Base-by-base conservation (phyloP, 2,797 vertebrate species). In the Hozukius guyotensis region DNA sequence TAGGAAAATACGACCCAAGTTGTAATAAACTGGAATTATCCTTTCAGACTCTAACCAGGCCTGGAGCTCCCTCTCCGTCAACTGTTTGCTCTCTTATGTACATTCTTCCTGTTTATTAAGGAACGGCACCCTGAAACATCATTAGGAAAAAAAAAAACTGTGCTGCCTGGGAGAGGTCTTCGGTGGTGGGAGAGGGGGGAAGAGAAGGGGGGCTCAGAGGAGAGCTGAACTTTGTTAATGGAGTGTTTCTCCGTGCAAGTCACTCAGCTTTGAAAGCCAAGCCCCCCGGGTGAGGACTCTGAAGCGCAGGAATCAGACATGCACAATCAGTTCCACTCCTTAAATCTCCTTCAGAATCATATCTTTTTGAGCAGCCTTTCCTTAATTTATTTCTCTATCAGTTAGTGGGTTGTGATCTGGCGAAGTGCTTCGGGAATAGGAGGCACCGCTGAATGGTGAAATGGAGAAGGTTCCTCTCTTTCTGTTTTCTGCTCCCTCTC, bases 281-380 rank as follows among this genome's bases (percentile, higher is more conserved):
- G 93, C 94, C 95, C 94, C 92, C 94, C 92, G 94, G 95, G 94
- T 94, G 92, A 94, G 93, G 94, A 94, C 95, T 96, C 93, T 95
- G 95, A 95, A 96, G 95, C 94, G 88, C 94, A 94, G 91, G 91
- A 95, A 96, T 96, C 95, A 96, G 95, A 96, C 96, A 96, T 96
- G 95, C 95, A 96, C 95, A 95, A 96, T 96, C 96, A 95, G 95
- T 96, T 96, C 95, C 96, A 96, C 94, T 96, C 95, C 94, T 96
- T 95, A 96, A 96, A 96, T 95, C 95, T 96, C 85, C 94, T 91
- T 92, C 93, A 96, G 95, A 96, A 96, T 95, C 96, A 94, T 96
- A 96, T 96, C 96, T 96, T 94, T 95, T 95, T 92, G 93, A 95
- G 94, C 95, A 96, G 95, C 91, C 93, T 95, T 92, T 94, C 95